phyloP scores from a whole-genome alignment of 2,888 invertebrate species.

The Mactromeris polynyma region DNA sequence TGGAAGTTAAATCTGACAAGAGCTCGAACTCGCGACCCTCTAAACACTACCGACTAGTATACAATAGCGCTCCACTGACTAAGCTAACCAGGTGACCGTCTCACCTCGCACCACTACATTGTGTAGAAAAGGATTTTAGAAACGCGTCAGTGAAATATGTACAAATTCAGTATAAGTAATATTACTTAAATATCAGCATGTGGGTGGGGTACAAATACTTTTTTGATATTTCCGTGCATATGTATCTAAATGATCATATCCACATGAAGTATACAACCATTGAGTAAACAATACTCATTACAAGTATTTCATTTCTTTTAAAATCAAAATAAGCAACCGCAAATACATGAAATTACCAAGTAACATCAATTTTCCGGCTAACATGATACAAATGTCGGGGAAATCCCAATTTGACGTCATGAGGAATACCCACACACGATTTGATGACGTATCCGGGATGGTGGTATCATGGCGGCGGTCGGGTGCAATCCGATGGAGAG shows the following conservation, averaged over 20 bases:
- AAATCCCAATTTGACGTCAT: constrained; percentile 50
- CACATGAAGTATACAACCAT: background rate
- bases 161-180: too few relatives aligned
- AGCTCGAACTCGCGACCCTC: too few relatives aligned
- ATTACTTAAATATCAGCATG: too few relatives aligned
- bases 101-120: too few relatives aligned
- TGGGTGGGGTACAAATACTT: constrained; percentile 45
- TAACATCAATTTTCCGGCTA: background rate
- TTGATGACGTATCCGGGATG: constrained; percentile 80
- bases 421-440: constrained; percentile 76
- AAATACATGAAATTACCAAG: background rate
- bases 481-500: constrained; percentile 83
- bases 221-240: background rate
- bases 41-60: too few relatives aligned
- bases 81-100: too few relatives aligned
- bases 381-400: background rate
- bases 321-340: background rate
- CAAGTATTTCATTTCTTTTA: background rate
- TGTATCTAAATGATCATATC: background rate
- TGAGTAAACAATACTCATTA: background rate
- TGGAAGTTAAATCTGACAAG: too few relatives aligned
- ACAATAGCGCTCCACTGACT: too few relatives aligned
- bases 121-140: too few relatives aligned
- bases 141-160: too few relatives aligned
- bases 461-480: constrained; percentile 85